A percentile compares a stretch with the other conserved stretches of the same genome.
phyloP scores from a whole-genome alignment of 2,797 vertebrate genomes.

The Lepilemur ruficaudatus region DNA sequence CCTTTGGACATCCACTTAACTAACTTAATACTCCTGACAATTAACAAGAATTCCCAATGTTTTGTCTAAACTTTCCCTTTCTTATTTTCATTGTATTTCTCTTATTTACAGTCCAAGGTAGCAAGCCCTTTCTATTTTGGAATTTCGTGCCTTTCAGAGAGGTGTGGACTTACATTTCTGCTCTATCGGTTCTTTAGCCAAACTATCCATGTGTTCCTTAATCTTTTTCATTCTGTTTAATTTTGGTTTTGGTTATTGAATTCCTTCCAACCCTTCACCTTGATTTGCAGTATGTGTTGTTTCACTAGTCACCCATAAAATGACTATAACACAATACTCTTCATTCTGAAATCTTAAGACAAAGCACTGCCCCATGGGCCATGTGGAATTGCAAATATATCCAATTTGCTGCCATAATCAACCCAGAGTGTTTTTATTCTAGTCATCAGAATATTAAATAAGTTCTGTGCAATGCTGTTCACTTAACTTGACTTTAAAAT shows the following conservation, averaged over 20 bases:
- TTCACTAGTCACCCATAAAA: slow-evolving; percentile 31
- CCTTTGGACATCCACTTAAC: slow-evolving; percentile 35
- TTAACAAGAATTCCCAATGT: slow-evolving; percentile 48
- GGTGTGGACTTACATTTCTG: background rate
- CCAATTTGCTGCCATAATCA: background rate
- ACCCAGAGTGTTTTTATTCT: slow-evolving; percentile 15
- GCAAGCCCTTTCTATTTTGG: slow-evolving; percentile 21
- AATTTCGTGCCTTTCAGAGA: slow-evolving; percentile 35
- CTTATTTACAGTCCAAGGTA: slow-evolving; percentile 2
- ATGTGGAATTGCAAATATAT: background rate
- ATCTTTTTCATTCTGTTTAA: slow-evolving; percentile 45
- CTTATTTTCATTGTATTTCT: slow-evolving; percentile 63
- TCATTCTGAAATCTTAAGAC: slow-evolving; percentile 41
- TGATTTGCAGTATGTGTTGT: slow-evolving; percentile 9
- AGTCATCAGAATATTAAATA: slow-evolving; percentile 3
- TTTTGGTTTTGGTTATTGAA: slow-evolving; percentile 53
- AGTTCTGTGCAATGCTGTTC: background rate
- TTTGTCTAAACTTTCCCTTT: slow-evolving; percentile 54
- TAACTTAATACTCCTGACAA: slow-evolving; percentile 63
- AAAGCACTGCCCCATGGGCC: background rate
- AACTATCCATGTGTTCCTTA: background rate
- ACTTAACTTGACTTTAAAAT: background rate
- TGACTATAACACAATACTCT: background rate
- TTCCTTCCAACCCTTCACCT: slow-evolving; percentile 23
- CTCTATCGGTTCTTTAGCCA: background rate